phyloP scores from a whole-genome alignment of 92 coral and sea anemone species.

The Epizoanthus rinbou region DNA sequence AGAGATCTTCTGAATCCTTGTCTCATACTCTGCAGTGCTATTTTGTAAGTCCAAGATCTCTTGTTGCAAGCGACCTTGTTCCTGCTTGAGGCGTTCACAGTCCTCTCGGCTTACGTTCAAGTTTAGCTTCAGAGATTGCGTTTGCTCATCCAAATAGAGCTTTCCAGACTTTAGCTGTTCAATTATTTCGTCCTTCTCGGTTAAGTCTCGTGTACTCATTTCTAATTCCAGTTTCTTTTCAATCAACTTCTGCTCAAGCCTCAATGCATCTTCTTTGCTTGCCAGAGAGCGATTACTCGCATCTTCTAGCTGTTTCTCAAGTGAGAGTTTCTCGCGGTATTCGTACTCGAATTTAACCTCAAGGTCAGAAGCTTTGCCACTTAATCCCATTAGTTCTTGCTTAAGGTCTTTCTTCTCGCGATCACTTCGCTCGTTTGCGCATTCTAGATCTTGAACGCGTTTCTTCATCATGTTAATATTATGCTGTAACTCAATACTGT shows the following conservation, averaged over 20 bases:
- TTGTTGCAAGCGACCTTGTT: slow-evolving; percentile 78
- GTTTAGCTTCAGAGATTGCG: slow-evolving; percentile 75
- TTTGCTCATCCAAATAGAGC: slow-evolving; percentile 82
- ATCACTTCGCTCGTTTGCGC: slow-evolving; percentile 72
- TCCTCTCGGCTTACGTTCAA: slow-evolving; percentile 83
- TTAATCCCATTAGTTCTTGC: slow-evolving; percentile 70
- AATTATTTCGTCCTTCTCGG: slow-evolving; percentile 77
- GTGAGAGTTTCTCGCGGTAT: slow-evolving; percentile 85
- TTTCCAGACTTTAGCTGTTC: slow-evolving; percentile 82
- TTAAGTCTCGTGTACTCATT: slow-evolving; percentile 71
- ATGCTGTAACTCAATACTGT: slow-evolving; percentile 83
- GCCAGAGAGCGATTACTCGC: slow-evolving; percentile 68
- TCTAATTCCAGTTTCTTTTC: slow-evolving; percentile 78
- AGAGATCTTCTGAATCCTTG: slow-evolving; percentile 71
- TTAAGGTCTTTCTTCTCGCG: slow-evolving; percentile 80
- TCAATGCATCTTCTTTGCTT: slow-evolving; percentile 83
- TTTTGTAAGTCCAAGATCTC: slow-evolving; percentile 79
- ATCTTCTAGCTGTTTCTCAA: slow-evolving; percentile 86
- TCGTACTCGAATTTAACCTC: slow-evolving; percentile 94
- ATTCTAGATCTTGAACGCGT: slow-evolving; percentile 77
- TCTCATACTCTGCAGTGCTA: slow-evolving; percentile 63
- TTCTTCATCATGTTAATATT: slow-evolving; percentile 82
- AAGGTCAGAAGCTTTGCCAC: slow-evolving; percentile 81
- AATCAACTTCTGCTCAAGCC: slow-evolving; percentile 85
- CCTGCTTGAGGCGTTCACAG: slow-evolving; percentile 82